Evolutionary conservation across 2,113 vertebrate species (phyloP), one percentile per base, ranked within the genome.

Genomic region (Alces alces): DNA sequence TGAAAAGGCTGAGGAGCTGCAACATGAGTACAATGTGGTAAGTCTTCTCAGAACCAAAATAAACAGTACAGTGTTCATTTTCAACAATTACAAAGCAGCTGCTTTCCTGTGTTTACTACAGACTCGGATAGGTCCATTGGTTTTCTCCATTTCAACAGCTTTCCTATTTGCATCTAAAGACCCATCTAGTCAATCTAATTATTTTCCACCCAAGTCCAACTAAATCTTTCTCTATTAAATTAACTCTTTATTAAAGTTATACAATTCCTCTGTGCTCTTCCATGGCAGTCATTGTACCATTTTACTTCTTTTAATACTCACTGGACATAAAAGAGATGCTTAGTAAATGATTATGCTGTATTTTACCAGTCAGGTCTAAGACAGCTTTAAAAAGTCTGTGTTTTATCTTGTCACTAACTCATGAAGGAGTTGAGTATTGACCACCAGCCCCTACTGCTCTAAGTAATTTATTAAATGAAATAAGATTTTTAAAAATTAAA

Each of bases 291-390:
- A n/a, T 12, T 88, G 43, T 82, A 50, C 61, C 66, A 86, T 89
- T 73, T 27, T 30, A 30, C 47, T 94, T 97, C 96, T 93, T 58
- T 87, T 91, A 86, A 79, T 54, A 50, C 13, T 96, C 61, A 43
- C 39, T 15, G 73, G 90, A 54, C 94, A n/a, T 89, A 86, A 79
- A 94, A 89, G 64, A 96, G 57, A 86, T 13, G 47, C 60, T 45
- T 45, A 64, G 76, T 79, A 82, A 89, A 83, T 57, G 93, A 36
- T 50, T 30, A 50, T 15, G 39, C n/a, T 95, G 16, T 61, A 21
- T 79, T 92, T 89, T 87, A 60, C 58, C 60, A 25, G 33, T 78
- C 43, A 89, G 73, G 10, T 64, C 87, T 76, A 95, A 92, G 78
- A n/a, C 33, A 70, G 39, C 50, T 82, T 64, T 89, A 25, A 64